phyloP scores from a whole-genome alignment of 2,797 vertebrate genomes.

The Ficedula albicollis region DNA sequence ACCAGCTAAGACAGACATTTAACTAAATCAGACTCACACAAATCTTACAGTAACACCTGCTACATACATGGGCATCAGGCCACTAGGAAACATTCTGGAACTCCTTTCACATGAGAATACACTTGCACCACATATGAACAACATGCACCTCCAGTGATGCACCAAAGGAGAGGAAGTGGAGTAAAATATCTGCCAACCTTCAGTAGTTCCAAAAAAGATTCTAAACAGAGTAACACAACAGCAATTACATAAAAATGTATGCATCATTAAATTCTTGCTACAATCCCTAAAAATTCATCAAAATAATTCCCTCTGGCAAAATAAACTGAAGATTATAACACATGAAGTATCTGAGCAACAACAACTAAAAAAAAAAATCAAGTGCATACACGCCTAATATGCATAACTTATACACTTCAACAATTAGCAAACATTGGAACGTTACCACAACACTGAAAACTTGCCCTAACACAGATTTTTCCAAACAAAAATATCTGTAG shows the following conservation, averaged over 20 bases:
- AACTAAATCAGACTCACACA: not conserved
- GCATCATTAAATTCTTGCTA: not conserved
- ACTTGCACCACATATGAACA: not conserved
- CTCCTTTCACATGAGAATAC: not conserved
- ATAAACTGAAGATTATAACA: not conserved
- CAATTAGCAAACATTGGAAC: slow-evolving; percentile 48
- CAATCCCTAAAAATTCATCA: not conserved
- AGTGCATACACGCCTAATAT: slow-evolving; percentile 42
- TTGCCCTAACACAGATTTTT: slow-evolving; percentile 48
- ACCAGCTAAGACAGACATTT: not conserved
- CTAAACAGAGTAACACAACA: not conserved
- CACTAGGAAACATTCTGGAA: not conserved
- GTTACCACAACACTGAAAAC: slow-evolving; percentile 51
- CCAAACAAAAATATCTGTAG: slow-evolving; percentile 31
- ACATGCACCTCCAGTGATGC: not conserved
- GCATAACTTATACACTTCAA: slow-evolving; percentile 33
- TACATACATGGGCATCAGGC: accelerated
- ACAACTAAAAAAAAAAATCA: slow-evolving; percentile 16
- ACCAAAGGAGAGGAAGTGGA: not conserved
- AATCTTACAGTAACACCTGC: not conserved
- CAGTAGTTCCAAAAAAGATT: not conserved
- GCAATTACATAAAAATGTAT: not conserved
- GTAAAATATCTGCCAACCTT: not conserved
- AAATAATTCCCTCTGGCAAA: not conserved
- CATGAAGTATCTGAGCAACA: not conserved